Evolutionary conservation across 2,113 vertebrate species (phyloP), one percentile per base, ranked within the genome.

Genomic region (Larimichthys crocea): DNA sequence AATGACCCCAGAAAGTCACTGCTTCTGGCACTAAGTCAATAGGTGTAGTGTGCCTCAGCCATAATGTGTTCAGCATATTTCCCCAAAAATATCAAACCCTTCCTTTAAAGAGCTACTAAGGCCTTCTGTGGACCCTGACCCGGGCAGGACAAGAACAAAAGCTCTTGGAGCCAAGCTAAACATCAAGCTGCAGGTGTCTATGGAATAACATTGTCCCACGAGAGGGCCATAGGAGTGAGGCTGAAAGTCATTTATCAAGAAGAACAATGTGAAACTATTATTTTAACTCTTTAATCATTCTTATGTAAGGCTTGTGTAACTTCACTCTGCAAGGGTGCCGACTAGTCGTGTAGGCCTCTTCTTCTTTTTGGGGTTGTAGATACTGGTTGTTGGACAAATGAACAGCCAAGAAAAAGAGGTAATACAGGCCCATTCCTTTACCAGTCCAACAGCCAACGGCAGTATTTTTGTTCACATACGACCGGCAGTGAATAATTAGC

Each of bases 301-400:
- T 65, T 79, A 14, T 73, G 46, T 46, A 69, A 80, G 46, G 55
- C 31, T 83, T 42, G 60, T 29, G 53, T 77, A 86, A 79, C 74
- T 64, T 10, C 52, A 65, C 52, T 68, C 35, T 48, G 31, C 10
- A 55, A 4, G 24, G 26, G 26, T 26, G 26, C 1, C 52, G 52
- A 63, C 63, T 61, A 71, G 65, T 77, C 40, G 61, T 82, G 29
- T 1, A 29, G 49, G 44, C 26, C 60, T 22, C 57, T 52, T 53
- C 17, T 42, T 82, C 63, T 20, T 79, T 12, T 31, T n/a, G 14
- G 35, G 5, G 46, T 52, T 35, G 11, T 15, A 64, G 60, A 10
- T 61, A 20, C 5, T 35, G 29, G 29, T 10, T 40, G 31, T 62
- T n/a, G 10, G 26, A 24, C 0, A 42, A 20, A 62, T n/a, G 2